Evolutionary conservation across 2,113 vertebrate genomes (phyloP).

Genomic region (Monarcha castaneiventris): DNA sequence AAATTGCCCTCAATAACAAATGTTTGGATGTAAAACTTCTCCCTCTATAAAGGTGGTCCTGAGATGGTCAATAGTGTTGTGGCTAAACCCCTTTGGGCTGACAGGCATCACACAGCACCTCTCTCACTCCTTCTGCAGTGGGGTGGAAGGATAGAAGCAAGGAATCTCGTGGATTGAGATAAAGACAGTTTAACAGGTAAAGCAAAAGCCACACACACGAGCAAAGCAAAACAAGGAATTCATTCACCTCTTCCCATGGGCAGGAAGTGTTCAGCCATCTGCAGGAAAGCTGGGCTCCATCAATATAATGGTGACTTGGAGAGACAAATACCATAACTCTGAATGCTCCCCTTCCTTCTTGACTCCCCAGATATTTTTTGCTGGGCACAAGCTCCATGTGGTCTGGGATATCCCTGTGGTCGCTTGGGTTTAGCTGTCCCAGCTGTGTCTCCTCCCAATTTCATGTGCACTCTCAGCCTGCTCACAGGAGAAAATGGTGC

Average conservation of each 20-base stretch:
- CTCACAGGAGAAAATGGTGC: fast-evolving
- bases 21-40: background rate
- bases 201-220: fast-evolving
- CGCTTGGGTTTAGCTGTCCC: background rate
- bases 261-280: background rate
- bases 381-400: fast-evolving
- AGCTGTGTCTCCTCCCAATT: background rate
- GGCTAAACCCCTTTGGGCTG: background rate
- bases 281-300: background rate
- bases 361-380: background rate
- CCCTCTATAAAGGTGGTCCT: background rate
- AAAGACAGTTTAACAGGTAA: background rate
- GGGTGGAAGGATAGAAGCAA: background rate
- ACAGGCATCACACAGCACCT: background rate
- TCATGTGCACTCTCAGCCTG: background rate
- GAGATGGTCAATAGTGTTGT: background rate
- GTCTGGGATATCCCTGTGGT: background rate
- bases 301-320: background rate
- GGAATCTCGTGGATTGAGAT: background rate
- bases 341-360: background rate
- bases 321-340: background rate
- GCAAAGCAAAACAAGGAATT: background rate
- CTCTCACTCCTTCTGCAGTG: background rate
- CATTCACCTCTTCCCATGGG: background rate
- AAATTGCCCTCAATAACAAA: background rate